A percentile compares a stretch with the other conserved stretches of the same genome.
Evolutionary conservation across 2,888 invertebrate species (phyloP).

Genomic region (Nymphalis urticae): DNA sequence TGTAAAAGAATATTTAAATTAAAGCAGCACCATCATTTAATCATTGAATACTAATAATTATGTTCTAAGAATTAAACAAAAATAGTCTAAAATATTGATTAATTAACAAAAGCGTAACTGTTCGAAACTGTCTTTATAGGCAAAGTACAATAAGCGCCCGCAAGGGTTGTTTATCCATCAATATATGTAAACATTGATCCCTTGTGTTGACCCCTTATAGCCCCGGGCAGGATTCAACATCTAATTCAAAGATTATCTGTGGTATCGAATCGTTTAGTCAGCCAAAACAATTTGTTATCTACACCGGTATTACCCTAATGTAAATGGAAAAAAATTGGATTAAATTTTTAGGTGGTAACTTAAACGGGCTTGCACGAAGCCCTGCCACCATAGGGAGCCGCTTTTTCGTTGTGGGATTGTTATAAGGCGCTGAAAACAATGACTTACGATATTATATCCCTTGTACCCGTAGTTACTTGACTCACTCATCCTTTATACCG

Average conservation of each 20-base stretch:
- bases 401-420: no score
- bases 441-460: no score
- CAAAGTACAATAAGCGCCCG: neutral
- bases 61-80: no score
- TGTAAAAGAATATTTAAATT: no score
- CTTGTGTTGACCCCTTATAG: constrained; percentile 23
- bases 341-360: neutral
- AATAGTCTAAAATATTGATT: no score
- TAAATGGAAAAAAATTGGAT: constrained; percentile 1
- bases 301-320: neutral
- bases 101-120: neutral
- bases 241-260: constrained; percentile 20
- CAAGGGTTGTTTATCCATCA: constrained; percentile 20
- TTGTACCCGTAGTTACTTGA: no score
- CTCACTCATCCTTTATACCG: no score
- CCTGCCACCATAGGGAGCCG: no score
- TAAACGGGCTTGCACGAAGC: no score
- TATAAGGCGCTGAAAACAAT: no score
- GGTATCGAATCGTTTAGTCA: constrained; percentile 16
- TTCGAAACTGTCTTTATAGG: neutral
- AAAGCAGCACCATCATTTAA: no score
- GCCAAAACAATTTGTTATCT: constrained; percentile 21
- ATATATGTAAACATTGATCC: constrained; percentile 29
- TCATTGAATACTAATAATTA: no score
- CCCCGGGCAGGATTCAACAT: constrained; percentile 13